A percentile compares a stretch with the other conserved stretches of the same genome.
phyloP scores from a whole-genome alignment of 2,797 vertebrate genomes.

The Tokudaia tokunoshimensis region DNA sequence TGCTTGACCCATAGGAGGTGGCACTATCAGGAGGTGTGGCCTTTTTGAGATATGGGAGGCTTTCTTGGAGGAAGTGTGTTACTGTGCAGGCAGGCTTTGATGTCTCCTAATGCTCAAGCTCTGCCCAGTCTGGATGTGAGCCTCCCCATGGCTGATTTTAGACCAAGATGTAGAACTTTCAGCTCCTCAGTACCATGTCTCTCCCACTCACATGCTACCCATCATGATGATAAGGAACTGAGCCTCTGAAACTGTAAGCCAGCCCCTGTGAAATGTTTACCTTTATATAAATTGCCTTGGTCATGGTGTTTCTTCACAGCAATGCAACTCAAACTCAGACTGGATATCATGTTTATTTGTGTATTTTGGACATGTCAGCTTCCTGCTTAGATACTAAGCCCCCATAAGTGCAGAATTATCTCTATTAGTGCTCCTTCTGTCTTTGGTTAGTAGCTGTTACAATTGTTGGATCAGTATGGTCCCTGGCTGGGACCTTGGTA shows the following conservation, averaged over 20 bases:
- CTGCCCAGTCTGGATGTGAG: background rate
- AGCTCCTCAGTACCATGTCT: background rate
- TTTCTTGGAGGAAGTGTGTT: background rate
- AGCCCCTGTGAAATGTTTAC: background rate
- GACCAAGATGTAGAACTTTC: background rate
- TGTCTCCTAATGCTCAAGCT: background rate
- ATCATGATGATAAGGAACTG: background rate
- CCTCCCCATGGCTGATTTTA: background rate
- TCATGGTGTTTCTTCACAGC: background rate
- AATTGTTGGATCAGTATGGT: background rate
- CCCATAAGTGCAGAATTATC: background rate
- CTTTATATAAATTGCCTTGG: background rate
- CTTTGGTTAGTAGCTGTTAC: background rate
- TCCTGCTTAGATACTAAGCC: background rate
- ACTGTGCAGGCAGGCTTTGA: background rate
- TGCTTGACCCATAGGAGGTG: background rate
- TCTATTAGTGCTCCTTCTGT: background rate
- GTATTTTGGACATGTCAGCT: background rate
- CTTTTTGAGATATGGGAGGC: background rate
- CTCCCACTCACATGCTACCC: background rate
- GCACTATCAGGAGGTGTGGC: background rate
- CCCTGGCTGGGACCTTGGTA: background rate
- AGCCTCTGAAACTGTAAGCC: background rate
- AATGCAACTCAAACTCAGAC: background rate
- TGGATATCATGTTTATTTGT: background rate